Conservation (phyloP, 2,888 invertebrate genomes). For the Leptogaster cylindrica region DNA sequence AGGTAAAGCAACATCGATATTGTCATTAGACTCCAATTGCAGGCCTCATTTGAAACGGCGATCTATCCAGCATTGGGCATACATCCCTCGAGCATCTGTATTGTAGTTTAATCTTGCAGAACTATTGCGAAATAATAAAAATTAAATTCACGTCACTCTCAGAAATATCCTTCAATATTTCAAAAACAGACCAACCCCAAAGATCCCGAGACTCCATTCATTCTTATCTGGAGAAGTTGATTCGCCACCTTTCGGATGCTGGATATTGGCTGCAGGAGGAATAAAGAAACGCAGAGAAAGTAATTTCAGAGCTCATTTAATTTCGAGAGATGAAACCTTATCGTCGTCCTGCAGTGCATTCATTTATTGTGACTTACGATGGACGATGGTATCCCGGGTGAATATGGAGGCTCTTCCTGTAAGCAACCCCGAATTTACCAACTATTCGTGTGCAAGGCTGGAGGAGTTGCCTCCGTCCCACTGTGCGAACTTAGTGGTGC, state of each 20-base stretch:
- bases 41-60: no score
- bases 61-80: no score
- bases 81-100: no score
- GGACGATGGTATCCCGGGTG: background rate
- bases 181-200: slow-evolving; percentile 15
- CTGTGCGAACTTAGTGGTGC: slow-evolving; percentile 14
- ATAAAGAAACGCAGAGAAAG: slow-evolving; percentile 44
- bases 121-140: slow-evolving; percentile 14
- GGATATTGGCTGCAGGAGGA: slow-evolving; percentile 20
- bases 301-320: slow-evolving; percentile 52
- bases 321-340: slow-evolving; percentile 52
- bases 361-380: slow-evolving; percentile 36
- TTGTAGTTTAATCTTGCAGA: no score
- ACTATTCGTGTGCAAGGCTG: background rate
- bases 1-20: no score
- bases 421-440: slow-evolving; percentile 1
- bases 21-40: no score
- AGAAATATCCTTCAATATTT: slow-evolving; percentile 31
- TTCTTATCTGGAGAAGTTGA: slow-evolving; percentile 25
- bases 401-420: slow-evolving; percentile 13
- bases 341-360: slow-evolving; percentile 49
- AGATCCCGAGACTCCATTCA: slow-evolving; percentile 28
- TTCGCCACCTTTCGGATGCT: slow-evolving; percentile 20
- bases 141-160: slow-evolving; percentile 23
- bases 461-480: background rate